Base-by-base conservation (phyloP, 2,113 vertebrate species). In the Melierax canorus region DNA sequence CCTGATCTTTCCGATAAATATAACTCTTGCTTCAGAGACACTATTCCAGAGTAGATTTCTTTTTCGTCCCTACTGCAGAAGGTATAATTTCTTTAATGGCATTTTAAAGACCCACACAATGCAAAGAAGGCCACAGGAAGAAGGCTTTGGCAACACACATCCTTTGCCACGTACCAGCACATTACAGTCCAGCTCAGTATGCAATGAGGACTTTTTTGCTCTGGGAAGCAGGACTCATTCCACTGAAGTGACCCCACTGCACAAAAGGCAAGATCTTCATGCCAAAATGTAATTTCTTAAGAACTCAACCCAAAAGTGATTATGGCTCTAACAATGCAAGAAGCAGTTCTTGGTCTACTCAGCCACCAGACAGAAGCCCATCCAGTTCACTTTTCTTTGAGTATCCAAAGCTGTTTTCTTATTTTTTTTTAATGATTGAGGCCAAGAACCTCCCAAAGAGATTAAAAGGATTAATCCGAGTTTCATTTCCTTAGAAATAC, bases 401-500 rank as follows among this genome's bases (percentile, higher is more conserved):
- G 1, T 36, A 80, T 39, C 38, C 38, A 84, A 86, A 95, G 59
- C 63, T 46, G 67, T 48, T 69, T 91, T 84, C 11, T 30, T 19
- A 55, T 30, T 14, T 39, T 13, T 90, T 74, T 83, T 38, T 34
- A 7, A 87, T 30, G 0, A 59, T 21, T 50, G 72, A 80, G 45
- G 79, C 63, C 72, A 95, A 76, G 51, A 86, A 94, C 80, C 32
- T 94, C 59, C 41, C 20, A 29, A 66, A 83, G 82, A 88, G 58
- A 90, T 86, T 94, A 90, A n/a, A 88, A 88, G 32, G 63, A 86
- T 74, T 93, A 88, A 88, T 69, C 36, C 22, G 63, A 86, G 43
- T 83, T 94, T 77, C 55, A 77, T 77, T 95, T 90, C 82, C 88
- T 75, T 76, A 67, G 79, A 96, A 92, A 87, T 34, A 32, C 15